Evolutionary conservation across 2,113 vertebrate species (phyloP).

Genomic region (Ellobius talpinus): DNA sequence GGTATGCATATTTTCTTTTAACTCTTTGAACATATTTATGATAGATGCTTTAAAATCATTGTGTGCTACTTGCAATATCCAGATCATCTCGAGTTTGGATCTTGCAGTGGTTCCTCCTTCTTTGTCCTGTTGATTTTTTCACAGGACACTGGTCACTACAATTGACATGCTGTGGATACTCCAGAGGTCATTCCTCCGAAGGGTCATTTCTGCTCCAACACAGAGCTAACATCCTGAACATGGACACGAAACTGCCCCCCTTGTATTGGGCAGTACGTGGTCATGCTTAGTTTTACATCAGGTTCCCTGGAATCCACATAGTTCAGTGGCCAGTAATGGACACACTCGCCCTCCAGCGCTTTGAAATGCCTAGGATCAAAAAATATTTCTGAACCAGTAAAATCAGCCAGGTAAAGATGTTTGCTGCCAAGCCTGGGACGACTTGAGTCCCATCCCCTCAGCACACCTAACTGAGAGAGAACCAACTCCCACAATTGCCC

Average conservation of each 20-base stretch:
- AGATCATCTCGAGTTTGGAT: not conserved
- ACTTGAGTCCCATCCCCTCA: not conserved
- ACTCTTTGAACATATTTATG: not conserved
- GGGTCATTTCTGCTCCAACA: not conserved
- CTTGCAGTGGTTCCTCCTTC: not conserved
- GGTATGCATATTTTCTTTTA: constrained; percentile 12
- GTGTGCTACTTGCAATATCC: not conserved
- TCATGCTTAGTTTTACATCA: not conserved
- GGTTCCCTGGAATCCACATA: not conserved
- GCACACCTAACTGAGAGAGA: not conserved
- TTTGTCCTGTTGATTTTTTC: not conserved
- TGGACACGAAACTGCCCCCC: not conserved
- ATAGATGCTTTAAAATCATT: not conserved
- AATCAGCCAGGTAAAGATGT: not conserved
- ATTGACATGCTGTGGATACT: not conserved
- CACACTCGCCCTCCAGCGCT: not conserved
- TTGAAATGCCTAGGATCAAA: not conserved
- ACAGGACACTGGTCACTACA: not conserved
- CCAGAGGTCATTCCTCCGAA: not conserved
- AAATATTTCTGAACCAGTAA: not conserved
- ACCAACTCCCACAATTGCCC: not conserved
- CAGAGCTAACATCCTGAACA: not conserved
- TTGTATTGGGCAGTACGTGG: not conserved
- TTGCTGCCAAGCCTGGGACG: not conserved
- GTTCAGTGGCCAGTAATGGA: constrained; percentile 2